phyloP scores from a whole-genome alignment of 2,113 vertebrate genomes.

The Pygoscelis adeliae region DNA sequence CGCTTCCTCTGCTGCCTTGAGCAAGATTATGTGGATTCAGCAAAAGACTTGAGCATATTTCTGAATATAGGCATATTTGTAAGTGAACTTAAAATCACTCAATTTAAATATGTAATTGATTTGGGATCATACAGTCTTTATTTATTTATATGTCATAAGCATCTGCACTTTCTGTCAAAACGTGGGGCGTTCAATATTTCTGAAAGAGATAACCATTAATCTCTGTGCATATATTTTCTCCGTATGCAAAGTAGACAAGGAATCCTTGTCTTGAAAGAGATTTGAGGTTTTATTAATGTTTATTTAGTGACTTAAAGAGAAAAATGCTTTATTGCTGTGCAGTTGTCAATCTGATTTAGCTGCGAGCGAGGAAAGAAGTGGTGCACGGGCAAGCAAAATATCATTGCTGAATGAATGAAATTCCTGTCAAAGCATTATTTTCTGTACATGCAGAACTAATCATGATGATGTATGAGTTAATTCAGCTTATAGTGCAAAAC shows the following conservation, averaged over 20 bases:
- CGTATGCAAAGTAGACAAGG: not conserved
- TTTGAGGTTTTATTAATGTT: not conserved
- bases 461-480: not conserved
- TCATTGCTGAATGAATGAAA: not conserved
- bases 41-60: not conserved
- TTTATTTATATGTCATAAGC: not conserved
- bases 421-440: slow-evolving; percentile 7
- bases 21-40: not conserved
- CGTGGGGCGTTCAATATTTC: accelerated
- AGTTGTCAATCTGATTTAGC: not conserved
- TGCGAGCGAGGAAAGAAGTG: not conserved
- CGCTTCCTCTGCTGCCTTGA: not conserved
- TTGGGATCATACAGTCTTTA: not conserved
- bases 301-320: not conserved
- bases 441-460: not conserved
- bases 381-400: not conserved
- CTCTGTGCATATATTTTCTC: not conserved
- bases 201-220: not conserved
- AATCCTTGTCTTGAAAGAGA: not conserved
- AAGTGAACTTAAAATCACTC: not conserved
- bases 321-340: not conserved
- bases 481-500: slow-evolving; percentile 20
- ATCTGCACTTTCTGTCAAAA: not conserved
- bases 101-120: not conserved
- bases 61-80: not conserved